Base-by-base conservation (phyloP, 2,113 vertebrate species). In the Jacana jacana region DNA sequence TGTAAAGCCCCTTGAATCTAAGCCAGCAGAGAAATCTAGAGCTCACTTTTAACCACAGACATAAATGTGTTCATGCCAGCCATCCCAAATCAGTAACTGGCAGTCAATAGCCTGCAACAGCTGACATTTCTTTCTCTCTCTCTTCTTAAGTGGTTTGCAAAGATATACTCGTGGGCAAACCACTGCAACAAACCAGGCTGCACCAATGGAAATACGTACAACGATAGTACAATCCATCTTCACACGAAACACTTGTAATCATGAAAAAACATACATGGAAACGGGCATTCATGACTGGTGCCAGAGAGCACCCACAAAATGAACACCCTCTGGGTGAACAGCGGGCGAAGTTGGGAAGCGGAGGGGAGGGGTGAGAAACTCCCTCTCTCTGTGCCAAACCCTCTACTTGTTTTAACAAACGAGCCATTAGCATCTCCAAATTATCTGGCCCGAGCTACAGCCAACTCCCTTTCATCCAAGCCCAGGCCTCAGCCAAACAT, bases 351-450 rank as follows among this genome's bases (percentile, higher is more conserved):
- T n/a, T 64, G 37, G 30, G 58, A 73, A 83, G 39, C 2, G 1
- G 16, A 89, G 44, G 17, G 30, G 48, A 49, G 7, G 27, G 16
- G 16, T 57, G 75, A 86, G 65, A 75, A 88, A 81, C 46, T 88
- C 55, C 39, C 49, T 71, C 55, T 89, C 33, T 31, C 54, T 83
- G 33, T 96, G 88, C 95, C 94, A 96, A 94, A 61, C 28, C 61
- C 77, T 94, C 82, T 75, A 64, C 76, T 94, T 81, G 80, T 86
- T 95, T 93, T 88, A 93, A 96, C 93, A 97, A 96, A 95, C 7
- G 42, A 95, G 69, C 77, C 44, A 93, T 95, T 94, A 96, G 86
- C 76, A 94, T 81, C 80, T 91, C 93, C 88, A 96, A 95, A 97
- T 96, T 84, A 96, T 96, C 69, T 96, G 93, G 95, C 95, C 83